Conservation (phyloP, 2,888 invertebrate species). For the Azorinus chamasolen region DNA sequence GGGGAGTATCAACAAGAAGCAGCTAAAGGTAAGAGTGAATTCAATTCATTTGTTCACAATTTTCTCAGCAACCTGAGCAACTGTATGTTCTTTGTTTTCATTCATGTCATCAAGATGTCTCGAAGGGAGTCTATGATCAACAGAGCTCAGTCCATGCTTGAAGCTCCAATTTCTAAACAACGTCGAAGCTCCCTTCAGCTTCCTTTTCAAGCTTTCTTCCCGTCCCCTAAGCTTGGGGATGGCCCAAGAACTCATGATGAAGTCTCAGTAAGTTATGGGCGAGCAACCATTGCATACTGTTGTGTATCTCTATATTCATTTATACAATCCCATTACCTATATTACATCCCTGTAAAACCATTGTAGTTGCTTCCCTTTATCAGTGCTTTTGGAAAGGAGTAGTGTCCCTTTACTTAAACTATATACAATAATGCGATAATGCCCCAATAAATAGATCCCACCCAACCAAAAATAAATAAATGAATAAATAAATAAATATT, state of each 20-base stretch:
- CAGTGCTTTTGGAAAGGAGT: too few species aligned
- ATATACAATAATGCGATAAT: too few species aligned
- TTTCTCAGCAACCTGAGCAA: too few species aligned
- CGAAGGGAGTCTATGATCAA: conserved; percentile 77
- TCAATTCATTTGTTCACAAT: not conserved
- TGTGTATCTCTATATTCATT: conserved; percentile 21
- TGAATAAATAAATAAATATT: too few species aligned
- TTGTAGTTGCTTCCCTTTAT: too few species aligned
- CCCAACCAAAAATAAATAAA: too few species aligned
- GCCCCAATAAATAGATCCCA: too few species aligned
- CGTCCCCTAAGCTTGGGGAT: conserved; percentile 66
- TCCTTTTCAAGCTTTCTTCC: conserved; percentile 72
- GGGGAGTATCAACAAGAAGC: too few species aligned
- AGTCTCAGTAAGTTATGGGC: conserved; percentile 59
- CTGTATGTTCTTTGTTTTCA: too few species aligned
- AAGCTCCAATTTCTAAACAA: conserved; percentile 75
- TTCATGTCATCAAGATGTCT: conserved; percentile 55
- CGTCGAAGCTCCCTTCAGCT: conserved; percentile 79
- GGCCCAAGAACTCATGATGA: conserved; percentile 59
- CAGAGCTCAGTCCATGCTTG: conserved; percentile 71
- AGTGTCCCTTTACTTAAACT: too few species aligned
- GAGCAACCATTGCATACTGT: conserved; percentile 63
- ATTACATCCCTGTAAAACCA: conserved; percentile 9
- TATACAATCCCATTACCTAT: conserved; percentile 9
- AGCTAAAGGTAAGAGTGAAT: too few species aligned